Evolutionary conservation across 2,888 invertebrate species (phyloP).

Genomic region (Sesia apiformis): DNA sequence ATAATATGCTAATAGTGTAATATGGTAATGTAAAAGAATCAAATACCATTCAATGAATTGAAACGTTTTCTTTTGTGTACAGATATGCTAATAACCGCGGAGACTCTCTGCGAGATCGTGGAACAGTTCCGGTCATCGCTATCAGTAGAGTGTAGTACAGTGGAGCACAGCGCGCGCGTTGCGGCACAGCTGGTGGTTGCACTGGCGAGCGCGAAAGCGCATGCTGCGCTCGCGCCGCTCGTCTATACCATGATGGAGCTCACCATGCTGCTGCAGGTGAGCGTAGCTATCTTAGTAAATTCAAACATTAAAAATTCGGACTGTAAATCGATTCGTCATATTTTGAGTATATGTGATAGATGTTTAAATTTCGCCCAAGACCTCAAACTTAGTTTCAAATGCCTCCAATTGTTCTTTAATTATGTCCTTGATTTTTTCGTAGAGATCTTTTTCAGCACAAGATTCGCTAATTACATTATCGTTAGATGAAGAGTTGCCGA

Average conservation of each 20-base stretch:
- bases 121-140: conserved; percentile 13
- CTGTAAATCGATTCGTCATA: too few species aligned
- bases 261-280: conserved; percentile 18
- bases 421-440: too few species aligned
- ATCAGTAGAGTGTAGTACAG: background rate
- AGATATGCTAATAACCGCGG: conserved; percentile 25
- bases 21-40: too few species aligned
- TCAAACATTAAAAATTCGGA: too few species aligned
- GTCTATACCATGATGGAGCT: conserved; percentile 10
- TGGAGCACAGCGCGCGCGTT: conserved; percentile 8
- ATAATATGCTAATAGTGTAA: too few species aligned
- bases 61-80: conserved; percentile 2
- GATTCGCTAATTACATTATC: too few species aligned
- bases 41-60: too few species aligned
- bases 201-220: conserved; percentile 5
- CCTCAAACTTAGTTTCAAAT: background rate
- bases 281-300: too few species aligned
- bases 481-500: too few species aligned
- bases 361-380: background rate
- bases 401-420: background rate
- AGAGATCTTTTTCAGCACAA: too few species aligned
- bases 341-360: conserved; percentile 18
- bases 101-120: conserved; percentile 15
- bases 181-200: conserved; percentile 11
- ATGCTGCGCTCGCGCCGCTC: conserved; percentile 12